Evolutionary conservation across 2,797 vertebrate genomes (phyloP).

Genomic region (Poeciliopsis presidionis): DNA sequence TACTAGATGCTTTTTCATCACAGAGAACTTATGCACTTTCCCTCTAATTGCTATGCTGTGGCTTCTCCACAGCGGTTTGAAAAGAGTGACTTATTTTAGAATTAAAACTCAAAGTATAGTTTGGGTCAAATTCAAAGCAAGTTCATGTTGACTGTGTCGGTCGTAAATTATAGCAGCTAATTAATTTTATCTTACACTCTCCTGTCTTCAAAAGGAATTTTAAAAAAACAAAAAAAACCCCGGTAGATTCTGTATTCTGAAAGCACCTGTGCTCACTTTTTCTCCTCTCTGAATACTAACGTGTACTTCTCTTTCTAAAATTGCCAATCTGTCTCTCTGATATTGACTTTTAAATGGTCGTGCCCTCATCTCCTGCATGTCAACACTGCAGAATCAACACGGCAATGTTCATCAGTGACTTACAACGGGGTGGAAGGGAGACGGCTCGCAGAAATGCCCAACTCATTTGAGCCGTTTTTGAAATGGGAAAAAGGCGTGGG

Average conservation of each 20-base stretch:
- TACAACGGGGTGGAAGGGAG: slow-evolving; percentile 16
- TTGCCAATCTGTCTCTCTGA: slow-evolving; percentile 54
- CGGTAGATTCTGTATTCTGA: not conserved
- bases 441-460: slow-evolving; percentile 35
- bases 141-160: slow-evolving; percentile 32
- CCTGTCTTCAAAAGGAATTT: not conserved
- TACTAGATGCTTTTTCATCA: slow-evolving; percentile 6
- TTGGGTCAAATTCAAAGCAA: slow-evolving; percentile 24
- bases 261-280: slow-evolving; percentile 25
- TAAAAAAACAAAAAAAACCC: not conserved
- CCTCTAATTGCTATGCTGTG: slow-evolving; percentile 33
- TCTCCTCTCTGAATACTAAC: slow-evolving; percentile 38
- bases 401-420: slow-evolving; percentile 38
- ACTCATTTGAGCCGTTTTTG: slow-evolving; percentile 52
- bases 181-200: slow-evolving; percentile 38
- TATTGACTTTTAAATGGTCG: slow-evolving; percentile 63
- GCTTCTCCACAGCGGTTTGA: slow-evolving; percentile 1
- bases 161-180: slow-evolving; percentile 38
- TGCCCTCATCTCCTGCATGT: slow-evolving; percentile 40
- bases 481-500: slow-evolving; percentile 25
- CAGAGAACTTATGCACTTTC: slow-evolving; percentile 1
- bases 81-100: slow-evolving; percentile 23
- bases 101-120: slow-evolving; percentile 32
- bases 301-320: slow-evolving; percentile 37
- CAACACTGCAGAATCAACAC: slow-evolving; percentile 37